phyloP scores from a whole-genome alignment of 2,797 vertebrate genomes.

The Smutsia temminckii region DNA sequence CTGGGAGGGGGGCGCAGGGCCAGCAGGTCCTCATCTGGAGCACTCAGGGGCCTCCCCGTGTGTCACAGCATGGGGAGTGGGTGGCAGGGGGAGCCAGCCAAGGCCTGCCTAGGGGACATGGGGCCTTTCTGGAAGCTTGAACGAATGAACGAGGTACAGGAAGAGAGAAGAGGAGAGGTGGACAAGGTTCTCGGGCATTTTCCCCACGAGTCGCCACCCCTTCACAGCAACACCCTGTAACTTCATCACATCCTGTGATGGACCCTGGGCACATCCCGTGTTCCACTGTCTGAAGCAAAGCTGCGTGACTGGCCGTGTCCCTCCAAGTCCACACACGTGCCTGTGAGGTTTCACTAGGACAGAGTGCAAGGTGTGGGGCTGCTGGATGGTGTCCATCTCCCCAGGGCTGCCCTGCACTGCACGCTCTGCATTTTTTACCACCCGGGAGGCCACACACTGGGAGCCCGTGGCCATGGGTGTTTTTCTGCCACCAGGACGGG shows the following conservation, averaged over 20 bases:
- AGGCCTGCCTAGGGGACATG: not conserved
- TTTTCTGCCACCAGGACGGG: not conserved
- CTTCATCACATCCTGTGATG: not conserved
- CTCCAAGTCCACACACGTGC: fast-evolving
- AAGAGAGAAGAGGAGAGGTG: no score
- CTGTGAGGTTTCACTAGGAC: not conserved
- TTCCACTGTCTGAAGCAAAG: fast-evolving
- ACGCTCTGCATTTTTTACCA: not conserved
- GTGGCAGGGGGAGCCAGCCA: not conserved
- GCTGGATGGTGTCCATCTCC: fast-evolving
- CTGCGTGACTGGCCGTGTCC: fast-evolving
- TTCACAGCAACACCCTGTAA: not conserved
- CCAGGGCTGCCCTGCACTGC: not conserved
- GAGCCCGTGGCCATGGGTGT: not conserved
- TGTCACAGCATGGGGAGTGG: no score
- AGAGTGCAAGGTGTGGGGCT: fast-evolving
- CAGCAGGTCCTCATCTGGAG: no score
- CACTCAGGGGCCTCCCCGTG: no score
- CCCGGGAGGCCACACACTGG: fast-evolving
- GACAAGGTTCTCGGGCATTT: not conserved
- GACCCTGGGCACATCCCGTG: not conserved
- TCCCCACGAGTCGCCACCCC: not conserved
- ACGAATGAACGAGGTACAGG: not conserved
- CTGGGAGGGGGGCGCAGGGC: not conserved
- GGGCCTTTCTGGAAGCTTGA: not conserved